Conservation (phyloP, 2,113 vertebrate genomes). For the Eulacestoma nigropectus region DNA sequence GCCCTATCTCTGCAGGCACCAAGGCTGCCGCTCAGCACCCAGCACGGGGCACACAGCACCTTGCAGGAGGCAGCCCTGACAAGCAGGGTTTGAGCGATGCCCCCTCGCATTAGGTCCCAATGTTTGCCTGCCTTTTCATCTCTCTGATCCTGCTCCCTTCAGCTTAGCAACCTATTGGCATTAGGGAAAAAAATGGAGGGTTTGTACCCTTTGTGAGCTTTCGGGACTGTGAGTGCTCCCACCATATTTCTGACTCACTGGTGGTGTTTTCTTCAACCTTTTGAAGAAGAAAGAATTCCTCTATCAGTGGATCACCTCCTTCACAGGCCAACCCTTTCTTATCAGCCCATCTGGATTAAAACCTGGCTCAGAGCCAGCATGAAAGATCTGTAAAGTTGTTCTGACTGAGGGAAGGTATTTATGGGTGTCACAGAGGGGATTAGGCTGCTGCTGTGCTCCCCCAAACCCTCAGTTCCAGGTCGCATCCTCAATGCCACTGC, state of each 20-base stretch:
- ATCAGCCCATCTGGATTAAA: not conserved
- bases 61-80: not conserved
- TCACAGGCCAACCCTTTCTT: not conserved
- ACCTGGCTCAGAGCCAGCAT: not conserved
- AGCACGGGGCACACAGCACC: not conserved
- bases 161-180: not conserved
- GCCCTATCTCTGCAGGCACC: not conserved
- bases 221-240: not conserved
- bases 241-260: not conserved
- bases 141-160: not conserved
- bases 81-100: not conserved
- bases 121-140: not conserved
- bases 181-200: not conserved
- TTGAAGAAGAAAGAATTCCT: not conserved
- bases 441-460: not conserved
- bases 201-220: not conserved
- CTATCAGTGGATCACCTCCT: not conserved
- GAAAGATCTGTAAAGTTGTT: not conserved
- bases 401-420: not conserved
- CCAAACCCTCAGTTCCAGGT: not conserved
- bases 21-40: not conserved
- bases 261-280: not conserved
- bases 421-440: not conserved
- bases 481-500: rapidly evolving
- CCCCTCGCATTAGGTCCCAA: rapidly evolving